Evolutionary conservation across 2,113 vertebrate genomes (phyloP).

Genomic region (Panthera tigris): DNA sequence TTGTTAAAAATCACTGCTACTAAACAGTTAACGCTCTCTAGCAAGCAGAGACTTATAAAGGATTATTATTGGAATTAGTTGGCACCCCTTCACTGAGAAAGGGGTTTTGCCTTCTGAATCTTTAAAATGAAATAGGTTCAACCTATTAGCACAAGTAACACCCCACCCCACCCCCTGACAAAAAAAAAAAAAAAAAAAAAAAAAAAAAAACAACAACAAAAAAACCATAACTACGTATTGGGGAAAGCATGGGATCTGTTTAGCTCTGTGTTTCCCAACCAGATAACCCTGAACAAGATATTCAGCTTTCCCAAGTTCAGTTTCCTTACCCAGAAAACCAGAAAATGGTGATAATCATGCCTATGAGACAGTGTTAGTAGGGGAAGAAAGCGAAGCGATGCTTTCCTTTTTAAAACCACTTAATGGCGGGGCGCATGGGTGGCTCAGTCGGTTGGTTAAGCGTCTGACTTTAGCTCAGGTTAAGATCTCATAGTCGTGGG

Average conservation of each 20-base stretch:
- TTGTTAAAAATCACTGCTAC: constrained; percentile 82
- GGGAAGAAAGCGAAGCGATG: not conserved
- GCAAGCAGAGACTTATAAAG: constrained; percentile 61
- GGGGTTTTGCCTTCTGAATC: constrained; percentile 33
- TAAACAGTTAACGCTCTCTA: constrained; percentile 82
- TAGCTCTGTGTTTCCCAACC: not conserved
- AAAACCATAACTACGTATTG: not conserved
- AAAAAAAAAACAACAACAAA: not conserved
- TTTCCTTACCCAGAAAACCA: not conserved
- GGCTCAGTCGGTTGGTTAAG: no score
- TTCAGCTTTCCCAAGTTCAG: not conserved
- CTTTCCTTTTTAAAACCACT: not conserved
- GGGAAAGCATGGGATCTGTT: not conserved
- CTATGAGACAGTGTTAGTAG: not conserved
- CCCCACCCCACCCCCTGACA: not conserved
- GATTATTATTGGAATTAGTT: constrained; percentile 50
- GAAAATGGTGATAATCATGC: not conserved
- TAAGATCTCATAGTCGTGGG: no score
- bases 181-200: not conserved
- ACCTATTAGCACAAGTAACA: not conserved
- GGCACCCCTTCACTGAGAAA: constrained; percentile 17
- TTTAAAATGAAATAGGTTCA: constrained; percentile 57
- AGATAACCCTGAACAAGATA: not conserved
- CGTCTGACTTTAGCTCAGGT: no score
- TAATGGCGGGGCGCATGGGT: no score